phyloP scores from a whole-genome alignment of 2,888 invertebrate genomes.

The Biston betularia region DNA sequence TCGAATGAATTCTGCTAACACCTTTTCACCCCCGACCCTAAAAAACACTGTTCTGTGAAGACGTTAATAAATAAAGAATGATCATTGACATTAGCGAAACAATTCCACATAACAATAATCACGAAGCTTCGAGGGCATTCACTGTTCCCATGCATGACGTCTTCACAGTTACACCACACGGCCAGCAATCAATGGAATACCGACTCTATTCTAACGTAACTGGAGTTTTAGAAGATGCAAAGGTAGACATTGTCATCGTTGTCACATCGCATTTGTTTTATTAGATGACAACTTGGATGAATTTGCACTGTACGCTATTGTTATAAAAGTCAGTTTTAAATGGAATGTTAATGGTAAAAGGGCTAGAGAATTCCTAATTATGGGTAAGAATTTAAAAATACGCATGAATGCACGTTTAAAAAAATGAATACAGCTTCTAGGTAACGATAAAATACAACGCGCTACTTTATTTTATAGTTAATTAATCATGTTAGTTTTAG shows the following conservation, averaged over 20 bases:
- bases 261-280: slow-evolving; percentile 32
- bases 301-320: slow-evolving; percentile 26
- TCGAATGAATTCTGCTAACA: not conserved
- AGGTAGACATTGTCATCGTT: slow-evolving; percentile 43
- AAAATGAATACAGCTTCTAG: no score
- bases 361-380: slow-evolving; percentile 48
- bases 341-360: slow-evolving; percentile 19
- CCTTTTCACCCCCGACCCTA: not conserved
- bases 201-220: slow-evolving; percentile 47
- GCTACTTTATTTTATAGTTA: not conserved
- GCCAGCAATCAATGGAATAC: slow-evolving; percentile 52
- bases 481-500: not conserved
- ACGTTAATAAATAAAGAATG: slow-evolving; percentile 43
- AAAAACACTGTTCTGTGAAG: not conserved
- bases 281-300: slow-evolving; percentile 26
- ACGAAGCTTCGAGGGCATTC: slow-evolving; percentile 54
- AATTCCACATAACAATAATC: slow-evolving; percentile 48
- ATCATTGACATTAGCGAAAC: slow-evolving; percentile 30
- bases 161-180: slow-evolving; percentile 64
- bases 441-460: slow-evolving; percentile 13
- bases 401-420: slow-evolving; percentile 11
- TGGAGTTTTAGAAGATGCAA: slow-evolving; percentile 43
- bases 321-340: slow-evolving; percentile 20
- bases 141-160: slow-evolving; percentile 74
- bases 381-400: slow-evolving; percentile 44